Base-by-base conservation (phyloP, 1,140 invertebrate species). In the Manduca sexta region DNA sequence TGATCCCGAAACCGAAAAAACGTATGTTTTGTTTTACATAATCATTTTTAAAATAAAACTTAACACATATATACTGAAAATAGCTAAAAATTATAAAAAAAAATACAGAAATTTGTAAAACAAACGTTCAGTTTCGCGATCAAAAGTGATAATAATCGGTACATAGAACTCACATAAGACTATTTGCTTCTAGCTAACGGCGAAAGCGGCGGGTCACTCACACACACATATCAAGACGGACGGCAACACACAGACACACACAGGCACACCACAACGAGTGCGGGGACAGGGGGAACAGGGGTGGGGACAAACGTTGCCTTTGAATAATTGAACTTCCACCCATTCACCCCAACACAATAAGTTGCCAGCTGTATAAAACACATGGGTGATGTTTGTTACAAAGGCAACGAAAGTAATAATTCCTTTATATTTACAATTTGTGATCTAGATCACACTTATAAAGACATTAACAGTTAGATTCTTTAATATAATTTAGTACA, bases 381-480 rank as follows among this genome's bases (percentile, higher is more conserved):
- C 10, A 35, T 35, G 14, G 1, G n/a, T 15, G 10, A n/a, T 44
- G 26, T 54, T 59, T 59, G 48, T 49, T 40, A 50, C 54, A 53
- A 67, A 70, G 75, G 75, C 74, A 82, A 73, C 62, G 59, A 69
- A 56, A 54, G 43, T 65, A 56, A 69, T 77, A 70, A 82, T 77
- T 81, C 75, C 75, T 80, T 26, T 75, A 72, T 70, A 69, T 72
- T 69, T 74, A 74, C 64, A 63, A 63, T 74, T 69, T 64, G 81
- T 84, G 78, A 82, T 81, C 40, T 84, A 75, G 67, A 74, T 84
- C 81, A 84, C 81, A 69, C 61, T 56, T 77, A 80, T 82, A 84
- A 84, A 84, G 81, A 84, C 81, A 84, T 84, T 82, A 84, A 81
- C 76, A 79, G 64, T 68, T 84, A 82, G 81, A 76, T 80, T 64